Evolutionary conservation across 1,140 invertebrate species (phyloP), one percentile per base, ranked within the genome.

Genomic region (Macrosteles quadrilineatus): DNA sequence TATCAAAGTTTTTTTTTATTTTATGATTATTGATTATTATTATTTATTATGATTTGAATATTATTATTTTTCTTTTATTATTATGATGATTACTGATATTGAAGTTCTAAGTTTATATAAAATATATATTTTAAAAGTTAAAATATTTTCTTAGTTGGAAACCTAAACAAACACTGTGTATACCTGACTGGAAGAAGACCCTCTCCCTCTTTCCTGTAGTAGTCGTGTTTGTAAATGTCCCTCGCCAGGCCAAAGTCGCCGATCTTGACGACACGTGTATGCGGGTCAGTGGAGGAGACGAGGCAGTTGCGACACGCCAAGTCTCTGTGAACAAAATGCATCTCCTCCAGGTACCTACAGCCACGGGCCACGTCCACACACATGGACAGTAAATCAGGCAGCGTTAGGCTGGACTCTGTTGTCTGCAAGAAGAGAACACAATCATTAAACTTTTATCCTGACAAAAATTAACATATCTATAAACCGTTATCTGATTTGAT

Each of bases 321-420:
- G 84, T 99, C 97, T 71, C 96, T 87, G 83, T 99, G 97, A 6
- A 99, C 96, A 79, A 96, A 97, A 80, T 97, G 95, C 86, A 95
- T 90, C 77, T 96, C 93, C 82, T 98, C 94, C 68, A 98, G 81
- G 78, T 98, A 97, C 66, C 87, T 86, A 80, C 96, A 98, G 0
- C 97, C 97, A 73, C 91, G 88, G 0, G 95, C 94, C 9, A 99
- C 95, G 79, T 99, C 96, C 63, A 97, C 88, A 80, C 95, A 97
- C 87, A 99, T 98, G 69, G 88, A 86, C 17, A 98, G 79, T 12
- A 99, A 82, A 78, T 98, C 96, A 29, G 90, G 82, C 0, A 98
- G 79, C 1, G 87, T 88, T 25, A 98, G 79, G 0, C 86, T 84
- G 19, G 85, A 81, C 1, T 83, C 75, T 1, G 81, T 80, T 62